These are phyloP conservation scores for Leptocoma aspasia DNA, from an alignment of 2,113 vertebrate genomes.

Conservation along the genomic window DNA sequence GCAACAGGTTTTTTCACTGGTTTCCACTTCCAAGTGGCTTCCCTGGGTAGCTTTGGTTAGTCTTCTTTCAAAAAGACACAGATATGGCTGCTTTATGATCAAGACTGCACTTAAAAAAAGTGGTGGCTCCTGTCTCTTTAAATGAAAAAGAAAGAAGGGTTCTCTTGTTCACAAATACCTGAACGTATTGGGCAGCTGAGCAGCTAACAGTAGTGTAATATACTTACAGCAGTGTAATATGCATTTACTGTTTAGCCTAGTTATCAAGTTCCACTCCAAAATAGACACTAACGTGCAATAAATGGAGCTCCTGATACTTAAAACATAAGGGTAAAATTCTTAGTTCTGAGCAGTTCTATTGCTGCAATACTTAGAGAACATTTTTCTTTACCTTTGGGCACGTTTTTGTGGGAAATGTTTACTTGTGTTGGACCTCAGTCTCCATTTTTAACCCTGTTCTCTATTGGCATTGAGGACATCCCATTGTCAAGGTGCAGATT, in stretches of 20 bases:
- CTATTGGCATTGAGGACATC: not conserved
- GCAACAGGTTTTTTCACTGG: rapidly evolving
- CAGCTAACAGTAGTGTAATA: not conserved
- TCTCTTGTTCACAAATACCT: not conserved
- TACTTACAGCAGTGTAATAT: not conserved
- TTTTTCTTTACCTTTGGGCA: not conserved
- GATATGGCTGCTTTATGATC: not conserved
- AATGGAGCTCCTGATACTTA: not conserved
- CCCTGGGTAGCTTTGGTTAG: not conserved
- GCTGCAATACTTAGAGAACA: rapidly evolving
- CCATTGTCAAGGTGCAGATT: not conserved
- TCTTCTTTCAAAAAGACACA: not conserved
- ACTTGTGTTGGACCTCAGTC: not conserved
- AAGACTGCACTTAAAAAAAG: not conserved
- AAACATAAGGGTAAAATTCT: not conserved
- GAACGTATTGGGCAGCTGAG: not conserved
- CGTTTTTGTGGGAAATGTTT: not conserved
- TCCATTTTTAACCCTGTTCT: rapidly evolving
- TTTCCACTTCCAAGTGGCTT: not conserved
- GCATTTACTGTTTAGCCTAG: not conserved
- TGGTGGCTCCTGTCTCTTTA: not conserved
- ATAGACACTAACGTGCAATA: not conserved
- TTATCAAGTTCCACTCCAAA: not conserved
- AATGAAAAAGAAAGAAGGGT: not conserved
- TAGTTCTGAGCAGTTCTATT: not conserved